Evolutionary conservation across 2,888 invertebrate species (phyloP), one percentile per base, ranked within the genome.

Genomic region (Drosophila lacicola): DNA sequence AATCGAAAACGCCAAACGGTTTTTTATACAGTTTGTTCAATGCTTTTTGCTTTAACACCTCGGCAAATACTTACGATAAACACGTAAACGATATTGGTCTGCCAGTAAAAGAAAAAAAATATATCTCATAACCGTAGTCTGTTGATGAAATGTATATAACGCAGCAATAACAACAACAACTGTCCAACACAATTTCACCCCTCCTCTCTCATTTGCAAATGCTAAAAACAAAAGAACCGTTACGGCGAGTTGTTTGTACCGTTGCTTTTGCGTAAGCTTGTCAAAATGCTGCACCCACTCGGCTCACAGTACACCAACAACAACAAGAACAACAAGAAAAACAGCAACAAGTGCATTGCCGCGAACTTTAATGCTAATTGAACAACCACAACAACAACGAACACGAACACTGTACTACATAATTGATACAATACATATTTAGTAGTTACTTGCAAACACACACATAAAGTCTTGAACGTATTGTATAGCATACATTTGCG

Each of bases 401-500:
- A 77, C 80, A 80, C 74, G 76, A 78, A 85, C 71, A 83, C 86
- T 69, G 77, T 81, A 76, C 79, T 76, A 82, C 67, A 76, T 57
- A 46, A 51, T 63, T 65, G 46, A 36, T 36, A 41, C 29, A 41
- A 70, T 74, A 25, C 21, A 54, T 64, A 62, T n/a, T 36, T 29
- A 49, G 41, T 49, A 53, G 42, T 55, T 70, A 54, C 45, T 47
- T 58, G 51, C 47, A 53, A 46, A 54, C 34, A 51, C 19, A 64
- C 34, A 42, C 29, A 45, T 4, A 11, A 44, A 46, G 56, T 50
- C 65, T 58, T 60, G 21, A 60, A 61, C 70, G 70, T 72, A 71
- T 73, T 86, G 63, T 72, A 70, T 83, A 88, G 83, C 83, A 83
- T 83, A 83, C 88, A 74, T 80, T 82, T 82, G 68, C 78, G 83